Base-by-base conservation (phyloP, 2,797 vertebrate genomes). In the Rhinogobio ventralis region DNA sequence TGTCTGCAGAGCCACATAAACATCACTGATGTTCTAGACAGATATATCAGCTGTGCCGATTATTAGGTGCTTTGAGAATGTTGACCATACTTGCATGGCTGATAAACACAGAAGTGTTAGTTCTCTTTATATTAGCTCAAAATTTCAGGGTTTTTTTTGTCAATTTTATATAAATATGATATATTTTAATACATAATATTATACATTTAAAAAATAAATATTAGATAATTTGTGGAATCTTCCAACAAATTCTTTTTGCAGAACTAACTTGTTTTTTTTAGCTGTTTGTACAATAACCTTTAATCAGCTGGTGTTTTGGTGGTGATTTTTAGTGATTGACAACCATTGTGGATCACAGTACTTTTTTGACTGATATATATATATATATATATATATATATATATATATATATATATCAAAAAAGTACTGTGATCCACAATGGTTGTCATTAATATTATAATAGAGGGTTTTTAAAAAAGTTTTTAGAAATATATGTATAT, bases 1-100 rank as follows among this genome's bases (percentile, higher is more conserved):
- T 64, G 55, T 73, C 66, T 53, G 69, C 36, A 76, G 72, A 72
- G 71, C 60, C 45, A 87, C 78, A n/a, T 25, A 81, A 73, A 68
- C 36, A 55, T 62, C 30, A 76, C 62, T 36, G 55, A 23, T 71
- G 15, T 71, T 49, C 33, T 14, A 7, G 9, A 62, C 36, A 28
- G 36, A 42, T 42, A 45, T 62, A 60, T 60, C 0, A 1, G 7
- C 14, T 5, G 0, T 15, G 14, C 20, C 7, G 14, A 60, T 75
- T 75, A n/a, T 15, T 14, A 15, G 20, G 20, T 13, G 20, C 19
- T 55, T 36, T 75, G 28, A 46, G 19, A 15, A 53, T n/a, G 5
- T 30, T 28, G 36, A 75, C 33, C 23, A 10, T 25, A 13, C 4
- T 17, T n/a, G 4, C 1, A 2, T 25, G 23, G 14, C 36, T 25